Evolutionary conservation across 1,140 invertebrate species (phyloP).

Genomic region (Hyposmocoma kahamanoa): DNA sequence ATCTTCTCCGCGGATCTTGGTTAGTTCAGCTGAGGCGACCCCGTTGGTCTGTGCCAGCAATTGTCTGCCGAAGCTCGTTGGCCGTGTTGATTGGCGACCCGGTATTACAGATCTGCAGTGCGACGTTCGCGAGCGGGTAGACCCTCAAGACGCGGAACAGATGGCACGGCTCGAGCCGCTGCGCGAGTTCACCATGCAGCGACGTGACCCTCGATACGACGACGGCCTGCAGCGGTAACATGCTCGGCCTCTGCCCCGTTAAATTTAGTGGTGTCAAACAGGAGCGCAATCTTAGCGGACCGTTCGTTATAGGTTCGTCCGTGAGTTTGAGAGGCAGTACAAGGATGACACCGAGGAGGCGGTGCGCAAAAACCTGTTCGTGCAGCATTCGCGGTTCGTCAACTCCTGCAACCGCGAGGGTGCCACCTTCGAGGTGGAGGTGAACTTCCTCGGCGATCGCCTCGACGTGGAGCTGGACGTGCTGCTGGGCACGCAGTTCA

Average conservation of each 20-base stretch:
- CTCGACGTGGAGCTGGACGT: slow-evolving; percentile 27
- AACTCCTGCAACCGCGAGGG: slow-evolving; percentile 41
- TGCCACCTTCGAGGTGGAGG: slow-evolving; percentile 25
- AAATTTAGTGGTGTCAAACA: too few relatives aligned
- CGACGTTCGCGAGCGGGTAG: slow-evolving; percentile 20
- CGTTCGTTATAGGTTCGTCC: slow-evolving; percentile 29
- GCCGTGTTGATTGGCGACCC: too few relatives aligned
- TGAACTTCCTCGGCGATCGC: slow-evolving; percentile 35
- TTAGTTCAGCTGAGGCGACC: slow-evolving; percentile 18
- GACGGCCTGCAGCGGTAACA: too few relatives aligned
- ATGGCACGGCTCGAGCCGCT: slow-evolving; percentile 40
- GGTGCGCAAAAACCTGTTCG: slow-evolving; percentile 41
- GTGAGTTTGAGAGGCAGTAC: slow-evolving; percentile 31
- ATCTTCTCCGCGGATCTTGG: slow-evolving; percentile 36
- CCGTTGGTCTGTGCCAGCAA: too few relatives aligned
- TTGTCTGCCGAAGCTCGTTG: too few relatives aligned
- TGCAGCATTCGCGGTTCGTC: slow-evolving; percentile 33
- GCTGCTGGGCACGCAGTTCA: slow-evolving; percentile 14
- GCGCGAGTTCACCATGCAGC: slow-evolving; percentile 39
- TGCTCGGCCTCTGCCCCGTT: too few relatives aligned
- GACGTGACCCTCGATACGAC: slow-evolving; percentile 33
- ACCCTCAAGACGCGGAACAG: slow-evolving; percentile 13
- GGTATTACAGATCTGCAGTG: slow-evolving; percentile 37
- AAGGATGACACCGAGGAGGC: slow-evolving; percentile 37
- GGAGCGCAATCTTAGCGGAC: too few relatives aligned